Base-by-base conservation (phyloP, 2,888 invertebrate species). In the Caenorhabditis macrosperma region DNA sequence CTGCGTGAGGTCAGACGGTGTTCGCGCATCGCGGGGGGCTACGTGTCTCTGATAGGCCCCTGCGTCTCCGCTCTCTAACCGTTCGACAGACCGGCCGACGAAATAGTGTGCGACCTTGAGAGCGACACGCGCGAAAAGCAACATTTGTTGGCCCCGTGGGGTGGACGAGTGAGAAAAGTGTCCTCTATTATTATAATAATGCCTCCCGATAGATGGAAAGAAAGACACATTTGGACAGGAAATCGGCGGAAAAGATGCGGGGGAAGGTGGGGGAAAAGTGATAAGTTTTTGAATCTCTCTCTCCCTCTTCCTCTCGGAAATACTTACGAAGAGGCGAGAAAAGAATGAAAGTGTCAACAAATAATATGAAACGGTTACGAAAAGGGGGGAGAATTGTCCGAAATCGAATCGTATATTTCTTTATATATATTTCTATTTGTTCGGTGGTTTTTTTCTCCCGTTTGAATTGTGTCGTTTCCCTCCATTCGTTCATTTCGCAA, bases 21-120 rank as follows among this genome's bases (percentile, higher is more conserved):
- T 71, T 67, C 60, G 60, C 69, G 60, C 60, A 71, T 71, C 60
- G 69, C n/a, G n/a, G n/a, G n/a, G n/a, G n/a, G n/a, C n/a, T 71
- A 71, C 54, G 52, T 41, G 44, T 41, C 33, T 55, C 30, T 52
- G 71, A 61, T 54, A 61, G 52, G 50, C 30, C 28, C 12, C 41
- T 30, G 38, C 61, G 44, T 63, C 71, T 61, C 35, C 63, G 63
- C 41, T 30, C 33, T 46, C 38, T 38, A n/a, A 22, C 55, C 35
- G 57, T 59, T 67, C 67, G 67, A 66, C 66, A 44, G 67, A 67
- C 59, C 68, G 48, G 28, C 60, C 61, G 52, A 52, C 41, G 75
- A 52, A 59, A 57, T 67, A 68, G 59, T 46, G 48, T 50, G 59
- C 50, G 52, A 60, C 61, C 61, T 44, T 30, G 64, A 52, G 38